Evolutionary conservation across 2,113 vertebrate genomes (phyloP).

Genomic region (Morone chrysops): DNA sequence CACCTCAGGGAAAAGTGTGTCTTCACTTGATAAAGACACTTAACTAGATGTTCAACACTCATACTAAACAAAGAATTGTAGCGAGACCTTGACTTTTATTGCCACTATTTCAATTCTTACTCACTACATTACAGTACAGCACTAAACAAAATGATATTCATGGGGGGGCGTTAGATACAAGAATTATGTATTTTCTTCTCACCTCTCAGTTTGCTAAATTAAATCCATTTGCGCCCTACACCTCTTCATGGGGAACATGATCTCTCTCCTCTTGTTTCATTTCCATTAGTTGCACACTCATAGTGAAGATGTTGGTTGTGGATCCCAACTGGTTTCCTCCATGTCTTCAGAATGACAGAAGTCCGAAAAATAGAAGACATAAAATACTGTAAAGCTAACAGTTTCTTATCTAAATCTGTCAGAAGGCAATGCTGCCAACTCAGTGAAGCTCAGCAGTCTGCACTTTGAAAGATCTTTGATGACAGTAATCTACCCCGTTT

Average conservation of each 20-base stretch:
- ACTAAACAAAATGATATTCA: slow-evolving; percentile 6
- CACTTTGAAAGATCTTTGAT: slow-evolving; percentile 59
- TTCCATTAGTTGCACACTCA: slow-evolving; percentile 9
- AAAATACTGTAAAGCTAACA: slow-evolving; percentile 51
- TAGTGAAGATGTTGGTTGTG: slow-evolving; percentile 8
- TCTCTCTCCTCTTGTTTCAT: neutral
- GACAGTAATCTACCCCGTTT: slow-evolving; percentile 52
- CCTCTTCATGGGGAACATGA: neutral
- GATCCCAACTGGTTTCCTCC: neutral
- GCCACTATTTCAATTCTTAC: neutral
- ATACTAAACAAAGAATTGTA: slow-evolving; percentile 1
- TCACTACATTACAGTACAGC: neutral
- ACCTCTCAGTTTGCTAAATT: slow-evolving; percentile 2
- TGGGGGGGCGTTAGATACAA: neutral
- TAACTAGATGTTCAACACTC: neutral
- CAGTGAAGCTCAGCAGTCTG: slow-evolving; percentile 48
- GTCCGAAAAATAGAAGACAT: slow-evolving; percentile 23
- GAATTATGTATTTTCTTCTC: neutral
- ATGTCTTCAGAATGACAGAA: slow-evolving; percentile 25
- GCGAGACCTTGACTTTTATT: slow-evolving; percentile 16
- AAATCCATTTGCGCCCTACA: slow-evolving; percentile 13
- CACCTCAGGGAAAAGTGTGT: neutral
- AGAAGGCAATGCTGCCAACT: slow-evolving; percentile 46
- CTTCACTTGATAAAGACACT: slow-evolving; percentile 17
- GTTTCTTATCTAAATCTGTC: slow-evolving; percentile 62